Percentiles rank a stretch among this genome's conserved stretches.
These are phyloP conservation scores for Anoura caudifer DNA, from an alignment of 2,113 vertebrate genomes.

Conservation along the genomic window DNA sequence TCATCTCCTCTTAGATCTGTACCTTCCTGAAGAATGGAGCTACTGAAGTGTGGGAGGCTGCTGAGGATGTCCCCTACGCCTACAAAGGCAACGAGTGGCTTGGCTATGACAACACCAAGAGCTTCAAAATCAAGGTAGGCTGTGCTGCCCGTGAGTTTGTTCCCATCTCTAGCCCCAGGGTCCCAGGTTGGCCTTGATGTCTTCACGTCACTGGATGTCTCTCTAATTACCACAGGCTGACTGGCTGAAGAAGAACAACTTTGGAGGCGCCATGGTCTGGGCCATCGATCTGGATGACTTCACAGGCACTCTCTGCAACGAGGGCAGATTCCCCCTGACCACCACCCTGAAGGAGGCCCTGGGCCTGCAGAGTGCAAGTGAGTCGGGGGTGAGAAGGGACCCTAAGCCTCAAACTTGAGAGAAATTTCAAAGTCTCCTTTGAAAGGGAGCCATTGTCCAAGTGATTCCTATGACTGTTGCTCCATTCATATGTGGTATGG, in stretches of 20 bases:
- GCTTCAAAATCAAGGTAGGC: constrained; percentile 83
- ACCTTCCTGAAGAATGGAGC: constrained; percentile 77
- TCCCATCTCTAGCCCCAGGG: too few species aligned
- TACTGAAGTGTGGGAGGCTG: constrained; percentile 78
- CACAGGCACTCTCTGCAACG: constrained; percentile 82
- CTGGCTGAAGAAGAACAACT: constrained; percentile 83
- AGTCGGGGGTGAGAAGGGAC: not conserved
- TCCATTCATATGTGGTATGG: not conserved
- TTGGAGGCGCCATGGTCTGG: constrained; percentile 86
- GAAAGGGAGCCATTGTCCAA: not conserved
- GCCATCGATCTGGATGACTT: constrained; percentile 85
- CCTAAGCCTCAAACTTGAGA: not conserved
- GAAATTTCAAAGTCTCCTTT: not conserved
- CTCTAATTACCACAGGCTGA: constrained; percentile 69
- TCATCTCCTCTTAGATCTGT: constrained; percentile 76
- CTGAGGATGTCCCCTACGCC: constrained; percentile 82
- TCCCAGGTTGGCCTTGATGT: too few species aligned
- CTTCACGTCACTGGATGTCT: not conserved
- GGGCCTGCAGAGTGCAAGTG: constrained; percentile 67
- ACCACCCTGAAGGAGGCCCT: constrained; percentile 81
- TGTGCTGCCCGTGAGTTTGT: too few species aligned
- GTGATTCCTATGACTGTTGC: not conserved
- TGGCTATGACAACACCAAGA: constrained; percentile 84
- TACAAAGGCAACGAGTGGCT: constrained; percentile 83
- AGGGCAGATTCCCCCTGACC: constrained; percentile 85